Evolutionary conservation across 92 coral and sea anemone species (phyloP).

Genomic region (Zoanthus solanderi): DNA sequence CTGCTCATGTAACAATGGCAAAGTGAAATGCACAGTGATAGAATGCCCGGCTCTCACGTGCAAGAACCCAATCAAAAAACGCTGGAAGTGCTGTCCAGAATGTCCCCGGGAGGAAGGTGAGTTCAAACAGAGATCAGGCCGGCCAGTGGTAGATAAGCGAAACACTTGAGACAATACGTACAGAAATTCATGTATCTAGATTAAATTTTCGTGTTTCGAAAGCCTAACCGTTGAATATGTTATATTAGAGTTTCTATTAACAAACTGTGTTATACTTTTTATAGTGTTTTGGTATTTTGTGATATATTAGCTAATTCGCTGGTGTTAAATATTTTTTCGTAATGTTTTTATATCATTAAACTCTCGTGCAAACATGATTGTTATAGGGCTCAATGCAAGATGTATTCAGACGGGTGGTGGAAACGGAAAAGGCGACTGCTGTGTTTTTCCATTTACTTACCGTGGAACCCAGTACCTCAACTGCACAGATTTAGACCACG

Average conservation of each 20-base stretch:
- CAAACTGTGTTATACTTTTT: too few relatives aligned
- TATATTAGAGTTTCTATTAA: too few relatives aligned
- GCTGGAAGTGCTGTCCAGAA: slow-evolving; percentile 99
- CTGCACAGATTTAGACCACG: slow-evolving; percentile 80
- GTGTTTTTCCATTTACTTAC: slow-evolving; percentile 92
- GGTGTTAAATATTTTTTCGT: too few relatives aligned
- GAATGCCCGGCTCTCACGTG: slow-evolving; percentile 96
- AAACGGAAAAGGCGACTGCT: slow-evolving; percentile 79
- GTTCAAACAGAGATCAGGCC: neutral
- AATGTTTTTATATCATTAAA: too few relatives aligned
- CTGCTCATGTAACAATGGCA: slow-evolving; percentile 94
- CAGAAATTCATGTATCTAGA: too few relatives aligned
- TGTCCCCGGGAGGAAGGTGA: slow-evolving; percentile 90
- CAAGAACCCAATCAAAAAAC: slow-evolving; percentile 82
- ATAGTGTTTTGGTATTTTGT: too few relatives aligned
- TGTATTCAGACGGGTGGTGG: slow-evolving; percentile 86
- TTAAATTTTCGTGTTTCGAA: too few relatives aligned
- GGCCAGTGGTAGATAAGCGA: neutral
- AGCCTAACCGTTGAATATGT: too few relatives aligned
- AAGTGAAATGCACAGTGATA: slow-evolving; percentile 95
- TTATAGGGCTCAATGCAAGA: slow-evolving; percentile 78
- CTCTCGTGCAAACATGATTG: too few relatives aligned
- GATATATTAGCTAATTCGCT: too few relatives aligned
- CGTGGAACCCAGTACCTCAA: slow-evolving; percentile 86
- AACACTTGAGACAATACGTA: neutral